Conservation (phyloP, 2,113 vertebrate species). For the Cygnus buccinator region DNA sequence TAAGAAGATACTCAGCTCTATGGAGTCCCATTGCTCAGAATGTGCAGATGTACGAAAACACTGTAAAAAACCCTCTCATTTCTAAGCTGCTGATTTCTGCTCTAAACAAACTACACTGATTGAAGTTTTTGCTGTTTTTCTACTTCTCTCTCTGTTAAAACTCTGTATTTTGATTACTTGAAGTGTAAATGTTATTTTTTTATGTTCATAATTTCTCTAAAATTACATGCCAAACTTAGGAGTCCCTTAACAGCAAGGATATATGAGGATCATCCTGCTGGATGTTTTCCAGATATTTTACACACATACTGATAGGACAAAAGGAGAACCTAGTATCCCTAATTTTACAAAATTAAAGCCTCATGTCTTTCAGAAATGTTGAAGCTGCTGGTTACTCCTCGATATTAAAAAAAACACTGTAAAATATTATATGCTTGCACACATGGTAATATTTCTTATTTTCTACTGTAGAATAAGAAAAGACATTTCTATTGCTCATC, state of each 20-base stretch:
- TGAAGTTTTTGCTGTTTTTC: neutral
- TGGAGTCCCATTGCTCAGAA: neutral
- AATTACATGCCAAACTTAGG: neutral
- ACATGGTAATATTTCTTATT: neutral
- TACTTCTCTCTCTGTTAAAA: neutral
- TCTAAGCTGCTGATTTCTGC: neutral
- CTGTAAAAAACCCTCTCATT: fast-evolving
- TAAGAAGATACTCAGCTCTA: neutral
- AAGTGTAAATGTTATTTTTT: neutral
- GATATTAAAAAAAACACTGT: neutral
- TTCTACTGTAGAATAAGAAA: neutral
- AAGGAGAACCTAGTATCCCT: neutral
- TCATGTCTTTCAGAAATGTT: neutral
- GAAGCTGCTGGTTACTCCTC: neutral
- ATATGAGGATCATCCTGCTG: neutral
- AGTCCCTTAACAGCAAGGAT: neutral
- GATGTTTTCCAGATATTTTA: too few species aligned
- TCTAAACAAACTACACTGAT: neutral
- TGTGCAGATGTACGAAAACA: fast-evolving
- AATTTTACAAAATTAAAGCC: neutral
- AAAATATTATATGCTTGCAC: neutral
- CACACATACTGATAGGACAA: neutral
- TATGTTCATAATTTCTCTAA: neutral
- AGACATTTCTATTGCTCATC: neutral
- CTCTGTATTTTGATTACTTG: neutral